Evolutionary conservation across 2,888 invertebrate species (phyloP).

Genomic region (Pseudolycoriella hygida): DNA sequence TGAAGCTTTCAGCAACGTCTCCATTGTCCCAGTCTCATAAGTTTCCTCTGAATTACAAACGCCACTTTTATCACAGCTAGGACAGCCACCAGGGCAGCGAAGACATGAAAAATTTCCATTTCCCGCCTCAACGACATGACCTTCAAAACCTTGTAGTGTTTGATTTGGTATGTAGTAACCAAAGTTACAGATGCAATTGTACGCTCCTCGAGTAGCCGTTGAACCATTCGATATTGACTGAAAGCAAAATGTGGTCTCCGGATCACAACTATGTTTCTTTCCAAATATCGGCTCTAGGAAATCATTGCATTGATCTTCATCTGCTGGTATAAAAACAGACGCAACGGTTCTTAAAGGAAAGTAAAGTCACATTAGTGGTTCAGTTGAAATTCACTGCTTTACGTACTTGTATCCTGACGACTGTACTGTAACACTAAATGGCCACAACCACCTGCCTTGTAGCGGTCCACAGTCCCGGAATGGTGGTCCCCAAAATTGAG

Average conservation of each 20-base stretch:
- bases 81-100: conserved; percentile 35
- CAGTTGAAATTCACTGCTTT: not conserved
- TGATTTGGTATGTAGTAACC: conserved; percentile 40
- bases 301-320: conserved; percentile 56
- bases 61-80: conserved; percentile 40
- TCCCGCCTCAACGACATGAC: conserved; percentile 31
- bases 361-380: not conserved
- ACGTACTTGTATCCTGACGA: conserved; percentile 26
- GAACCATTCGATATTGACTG: conserved; percentile 9
- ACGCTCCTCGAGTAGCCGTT: conserved; percentile 29
- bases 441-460: conserved; percentile 29
- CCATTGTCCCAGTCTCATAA: conserved; percentile 38
- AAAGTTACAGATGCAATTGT: conserved; percentile 42
- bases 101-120: conserved; percentile 31
- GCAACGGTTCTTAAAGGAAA: conserved; percentile 40
- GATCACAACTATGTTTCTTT: conserved; percentile 36
- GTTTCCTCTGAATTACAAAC: conserved; percentile 37
- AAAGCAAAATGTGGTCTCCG: conserved; percentile 29
- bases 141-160: conserved; percentile 33
- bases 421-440: conserved; percentile 27
- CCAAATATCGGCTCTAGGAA: conserved; percentile 48
- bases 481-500: conserved; percentile 29
- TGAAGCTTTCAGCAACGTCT: conserved; percentile 45
- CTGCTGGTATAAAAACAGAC: conserved; percentile 38
- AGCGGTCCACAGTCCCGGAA: conserved; percentile 28